These are phyloP conservation scores for Notiomystis cincta DNA, from an alignment of 2,113 vertebrate species.

Conservation along the genomic window DNA sequence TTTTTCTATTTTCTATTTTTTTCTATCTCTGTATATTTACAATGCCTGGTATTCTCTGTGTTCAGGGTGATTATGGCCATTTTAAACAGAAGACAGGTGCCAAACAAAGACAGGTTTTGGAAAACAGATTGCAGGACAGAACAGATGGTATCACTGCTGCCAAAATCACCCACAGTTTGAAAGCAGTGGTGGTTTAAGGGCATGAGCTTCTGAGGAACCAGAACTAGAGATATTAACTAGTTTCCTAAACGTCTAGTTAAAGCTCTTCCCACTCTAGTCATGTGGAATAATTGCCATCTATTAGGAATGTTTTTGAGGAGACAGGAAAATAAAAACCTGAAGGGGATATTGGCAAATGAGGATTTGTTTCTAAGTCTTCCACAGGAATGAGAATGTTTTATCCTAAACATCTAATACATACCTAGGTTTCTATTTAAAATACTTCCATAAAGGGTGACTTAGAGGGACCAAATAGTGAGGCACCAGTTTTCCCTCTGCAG, in stretches of 20 bases:
- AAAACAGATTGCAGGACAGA: slow-evolving; percentile 6
- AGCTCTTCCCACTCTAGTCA: slow-evolving; percentile 29
- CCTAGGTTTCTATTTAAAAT: background rate
- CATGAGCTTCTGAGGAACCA: background rate
- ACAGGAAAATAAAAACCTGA: background rate
- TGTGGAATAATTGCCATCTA: slow-evolving; percentile 56
- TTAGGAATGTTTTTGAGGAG: background rate
- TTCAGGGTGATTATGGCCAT: background rate
- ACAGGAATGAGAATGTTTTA: background rate
- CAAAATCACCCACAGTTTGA: slow-evolving; percentile 27
- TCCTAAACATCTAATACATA: background rate
- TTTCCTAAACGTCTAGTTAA: slow-evolving; percentile 38
- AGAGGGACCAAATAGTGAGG: background rate
- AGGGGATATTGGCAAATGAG: background rate
- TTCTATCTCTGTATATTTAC: background rate
- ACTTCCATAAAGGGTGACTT: background rate
- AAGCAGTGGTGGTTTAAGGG: slow-evolving; percentile 19
- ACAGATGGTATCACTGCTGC: slow-evolving; percentile 20
- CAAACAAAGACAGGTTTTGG: slow-evolving; percentile 28
- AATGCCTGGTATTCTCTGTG: background rate
- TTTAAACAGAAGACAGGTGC: slow-evolving; percentile 34
- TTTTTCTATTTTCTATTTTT: background rate
- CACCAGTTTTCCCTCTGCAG: background rate
- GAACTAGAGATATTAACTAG: background rate
- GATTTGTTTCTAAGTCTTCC: background rate